These are phyloP conservation scores for Trilocha varians DNA, from an alignment of 2,888 invertebrate genomes.

Conservation along the genomic window DNA sequence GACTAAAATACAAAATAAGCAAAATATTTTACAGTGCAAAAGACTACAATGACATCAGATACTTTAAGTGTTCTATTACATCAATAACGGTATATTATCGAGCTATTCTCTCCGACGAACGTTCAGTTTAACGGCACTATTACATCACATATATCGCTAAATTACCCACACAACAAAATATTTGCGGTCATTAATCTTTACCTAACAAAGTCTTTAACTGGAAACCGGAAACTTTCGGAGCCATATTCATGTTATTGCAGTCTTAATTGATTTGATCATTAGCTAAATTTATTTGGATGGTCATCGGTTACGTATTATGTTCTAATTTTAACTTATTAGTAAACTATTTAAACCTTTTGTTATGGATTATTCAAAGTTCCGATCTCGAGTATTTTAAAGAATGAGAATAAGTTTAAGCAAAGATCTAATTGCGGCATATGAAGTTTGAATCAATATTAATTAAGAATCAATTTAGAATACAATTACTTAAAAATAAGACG, in stretches of 20 bases:
- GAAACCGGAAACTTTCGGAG: background rate
- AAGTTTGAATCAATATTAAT: too few relatives aligned
- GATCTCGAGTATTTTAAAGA: too few relatives aligned
- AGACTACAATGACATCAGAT: background rate
- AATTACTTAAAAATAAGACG: too few relatives aligned
- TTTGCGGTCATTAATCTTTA: background rate
- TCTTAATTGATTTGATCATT: background rate
- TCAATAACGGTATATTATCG: background rate
- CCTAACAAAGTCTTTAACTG: background rate
- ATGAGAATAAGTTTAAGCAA: too few relatives aligned
- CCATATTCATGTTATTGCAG: background rate
- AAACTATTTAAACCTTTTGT: background rate
- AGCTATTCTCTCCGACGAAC: background rate
- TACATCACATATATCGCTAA: conserved; percentile 1
- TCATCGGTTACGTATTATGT: background rate
- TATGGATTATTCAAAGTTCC: too few relatives aligned
- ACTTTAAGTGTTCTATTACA: background rate
- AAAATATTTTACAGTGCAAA: background rate
- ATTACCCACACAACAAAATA: background rate
- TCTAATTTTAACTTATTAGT: background rate
- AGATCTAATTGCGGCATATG: too few relatives aligned
- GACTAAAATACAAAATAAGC: too few relatives aligned
- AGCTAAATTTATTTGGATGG: background rate
- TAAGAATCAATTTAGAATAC: too few relatives aligned
- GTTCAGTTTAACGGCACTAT: conserved; percentile 3